Conservation (phyloP, 2,888 invertebrate species). For the Allacma fusca region DNA sequence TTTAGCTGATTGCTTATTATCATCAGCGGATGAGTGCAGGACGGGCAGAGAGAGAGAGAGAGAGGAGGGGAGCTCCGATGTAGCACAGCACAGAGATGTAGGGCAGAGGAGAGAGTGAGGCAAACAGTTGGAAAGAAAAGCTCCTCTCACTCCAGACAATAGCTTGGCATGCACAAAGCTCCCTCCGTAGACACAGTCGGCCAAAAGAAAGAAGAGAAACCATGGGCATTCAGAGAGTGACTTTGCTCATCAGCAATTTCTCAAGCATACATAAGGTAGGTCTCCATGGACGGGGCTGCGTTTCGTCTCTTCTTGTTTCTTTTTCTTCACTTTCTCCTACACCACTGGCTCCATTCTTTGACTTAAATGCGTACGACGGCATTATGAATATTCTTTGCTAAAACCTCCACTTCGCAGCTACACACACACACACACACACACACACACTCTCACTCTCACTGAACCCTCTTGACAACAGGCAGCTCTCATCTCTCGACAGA, state of each 20-base stretch:
- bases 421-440: background rate
- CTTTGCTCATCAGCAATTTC: constrained; percentile 6
- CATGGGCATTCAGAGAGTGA: background rate
- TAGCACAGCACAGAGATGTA: background rate
- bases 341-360: background rate
- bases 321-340: background rate
- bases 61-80: background rate
- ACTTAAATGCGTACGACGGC: constrained; percentile 1
- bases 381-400: constrained; percentile 14
- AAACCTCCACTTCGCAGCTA: background rate
- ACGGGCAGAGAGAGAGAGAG: background rate
- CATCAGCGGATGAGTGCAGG: background rate
- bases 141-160: background rate
- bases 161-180: background rate
- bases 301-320: background rate
- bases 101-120: background rate
- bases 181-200: background rate
- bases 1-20: constrained; percentile 38
- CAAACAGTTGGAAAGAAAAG: background rate
- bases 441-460: background rate
- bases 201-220: background rate
- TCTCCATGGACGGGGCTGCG: background rate
- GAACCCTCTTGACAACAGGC: background rate
- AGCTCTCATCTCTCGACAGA: background rate
- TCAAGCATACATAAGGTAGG: background rate